Conservation (phyloP, 1,140 invertebrate species). For the Araneus ventricosus region DNA sequence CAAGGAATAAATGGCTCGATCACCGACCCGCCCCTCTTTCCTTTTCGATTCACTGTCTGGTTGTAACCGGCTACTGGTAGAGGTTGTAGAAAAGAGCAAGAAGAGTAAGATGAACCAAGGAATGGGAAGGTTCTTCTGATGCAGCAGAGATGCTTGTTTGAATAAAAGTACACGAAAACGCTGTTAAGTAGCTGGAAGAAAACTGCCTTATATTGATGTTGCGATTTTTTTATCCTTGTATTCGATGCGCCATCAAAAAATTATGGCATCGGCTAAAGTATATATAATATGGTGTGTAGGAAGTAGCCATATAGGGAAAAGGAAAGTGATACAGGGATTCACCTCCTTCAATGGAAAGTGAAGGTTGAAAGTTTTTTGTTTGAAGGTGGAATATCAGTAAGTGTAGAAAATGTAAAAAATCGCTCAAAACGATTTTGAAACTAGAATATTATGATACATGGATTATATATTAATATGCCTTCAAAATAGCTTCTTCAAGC, state of each 20-base stretch:
- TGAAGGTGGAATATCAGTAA: too few species aligned
- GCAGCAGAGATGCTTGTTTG: not conserved
- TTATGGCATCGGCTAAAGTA: not conserved
- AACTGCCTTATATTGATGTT: not conserved
- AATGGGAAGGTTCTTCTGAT: not conserved
- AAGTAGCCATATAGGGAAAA: too few species aligned
- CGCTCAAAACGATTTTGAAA: too few species aligned
- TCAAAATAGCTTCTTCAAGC: too few species aligned
- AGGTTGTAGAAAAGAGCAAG: not conserved
- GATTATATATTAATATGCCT: too few species aligned
- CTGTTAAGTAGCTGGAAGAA: not conserved
- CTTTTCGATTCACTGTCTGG: not conserved
- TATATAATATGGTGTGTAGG: not conserved
- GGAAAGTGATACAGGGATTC: too few species aligned
- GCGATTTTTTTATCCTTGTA: too few species aligned
- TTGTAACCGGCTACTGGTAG: not conserved
- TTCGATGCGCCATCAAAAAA: too few species aligned
- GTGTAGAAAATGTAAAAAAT: too few species aligned
- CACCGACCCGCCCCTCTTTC: not conserved
- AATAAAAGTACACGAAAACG: conserved; percentile 23
- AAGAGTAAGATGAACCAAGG: not conserved
- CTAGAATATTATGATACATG: too few species aligned
- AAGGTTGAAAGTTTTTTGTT: too few species aligned
- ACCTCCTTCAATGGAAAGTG: too few species aligned
- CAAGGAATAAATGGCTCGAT: conserved; percentile 58